Evolutionary conservation across 2,797 vertebrate genomes (phyloP), one percentile per base, ranked within the genome.

Genomic region (Periophthalmus magnuspinnatus): DNA sequence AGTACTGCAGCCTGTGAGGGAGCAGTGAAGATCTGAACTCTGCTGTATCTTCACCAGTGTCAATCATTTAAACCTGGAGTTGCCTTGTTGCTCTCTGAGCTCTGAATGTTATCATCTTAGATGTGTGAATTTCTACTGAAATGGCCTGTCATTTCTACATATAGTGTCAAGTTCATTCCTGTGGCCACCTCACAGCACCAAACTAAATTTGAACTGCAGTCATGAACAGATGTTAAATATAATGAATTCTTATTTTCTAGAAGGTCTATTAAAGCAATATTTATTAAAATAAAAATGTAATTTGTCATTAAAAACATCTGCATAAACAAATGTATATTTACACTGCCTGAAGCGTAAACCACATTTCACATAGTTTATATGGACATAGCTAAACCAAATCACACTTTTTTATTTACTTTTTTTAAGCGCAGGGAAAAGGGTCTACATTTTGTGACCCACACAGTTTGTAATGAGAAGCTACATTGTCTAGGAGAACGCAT

Each of bases 341-440:
- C 89, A 83, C 89, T 84, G 88, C 84, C 87, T 87, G 75, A 94
- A 91, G 91, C 93, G 94, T 94, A 93, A 92, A 92, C 90, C 87
- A 86, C 82, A 82, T 85, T 80, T 92, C 85, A 84, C 75, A 79
- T 86, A 94, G 93, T 91, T 94, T 93, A 89, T 93, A 92, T 85
- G 91, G 92, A 94, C 91, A 89, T 94, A 88, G 87, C 84, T 87
- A 92, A 78, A 91, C 88, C 90, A 91, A 91, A 93, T 90, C 87
- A 87, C 75, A 84, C 86, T 76, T 85, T 86, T 68, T 59, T 69
- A 21, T 48, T 69, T 73, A 69, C 79, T 81, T 81, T 50, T 67
- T 55, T 8, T 55, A 80, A 84, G 58, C 78, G 88, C 86, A 88
- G 86, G 84, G 79, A 84, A 84, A 77, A 75, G 78, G 84, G 82